Percentiles rank a stretch among this genome's conserved stretches.
Conservation (phyloP, 1,140 invertebrate genomes). For the Ladona fulva region DNA sequence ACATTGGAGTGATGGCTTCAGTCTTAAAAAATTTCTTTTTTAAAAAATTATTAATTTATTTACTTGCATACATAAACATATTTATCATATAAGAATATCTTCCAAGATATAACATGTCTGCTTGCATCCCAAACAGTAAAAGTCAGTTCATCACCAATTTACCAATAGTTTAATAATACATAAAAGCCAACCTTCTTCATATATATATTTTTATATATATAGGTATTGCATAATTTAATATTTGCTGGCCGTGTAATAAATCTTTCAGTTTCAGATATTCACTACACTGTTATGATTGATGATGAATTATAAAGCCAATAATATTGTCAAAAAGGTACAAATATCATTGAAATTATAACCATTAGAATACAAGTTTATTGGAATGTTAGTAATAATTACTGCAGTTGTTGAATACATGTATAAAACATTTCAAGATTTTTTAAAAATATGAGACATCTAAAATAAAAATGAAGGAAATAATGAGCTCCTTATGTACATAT, state of each 20-base stretch:
- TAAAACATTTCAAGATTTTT: not conserved
- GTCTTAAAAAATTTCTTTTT: not conserved
- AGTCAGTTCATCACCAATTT: constrained; percentile 3
- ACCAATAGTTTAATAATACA: constrained; percentile 8
- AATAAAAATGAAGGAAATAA: not conserved
- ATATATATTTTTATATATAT: not conserved
- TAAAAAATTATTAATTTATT: constrained; percentile 11
- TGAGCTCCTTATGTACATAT: not conserved
- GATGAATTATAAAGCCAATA: not conserved
- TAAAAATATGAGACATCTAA: not conserved
- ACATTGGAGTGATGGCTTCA: not conserved
- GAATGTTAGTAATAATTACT: not conserved
- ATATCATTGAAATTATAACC: not conserved
- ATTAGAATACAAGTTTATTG: not conserved
- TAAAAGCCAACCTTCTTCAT: not conserved
- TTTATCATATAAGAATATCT: constrained; percentile 11
- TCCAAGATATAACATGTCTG: not conserved
- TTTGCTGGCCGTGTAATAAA: not conserved
- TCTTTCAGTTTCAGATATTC: not conserved
- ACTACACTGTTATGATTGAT: not conserved
- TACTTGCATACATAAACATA: constrained; percentile 1
- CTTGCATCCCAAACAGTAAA: not conserved
- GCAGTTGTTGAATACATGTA: not conserved
- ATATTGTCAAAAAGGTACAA: not conserved
- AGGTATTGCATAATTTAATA: constrained; percentile 1